Conservation (phyloP, 2,113 vertebrate genomes). For the Ciconia boyciana region DNA sequence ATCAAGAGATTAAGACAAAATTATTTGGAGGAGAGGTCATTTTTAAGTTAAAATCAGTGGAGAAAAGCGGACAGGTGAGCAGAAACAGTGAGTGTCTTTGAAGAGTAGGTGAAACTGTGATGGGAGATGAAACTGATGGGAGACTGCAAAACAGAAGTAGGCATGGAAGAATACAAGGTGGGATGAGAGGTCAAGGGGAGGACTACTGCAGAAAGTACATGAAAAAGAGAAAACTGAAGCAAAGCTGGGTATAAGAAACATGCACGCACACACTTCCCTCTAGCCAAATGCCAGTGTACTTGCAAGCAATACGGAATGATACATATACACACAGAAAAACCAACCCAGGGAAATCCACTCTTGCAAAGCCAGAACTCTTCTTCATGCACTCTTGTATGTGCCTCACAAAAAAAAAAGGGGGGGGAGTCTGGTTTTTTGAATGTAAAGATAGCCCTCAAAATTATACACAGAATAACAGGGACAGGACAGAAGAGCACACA, state of each 20-base stretch:
- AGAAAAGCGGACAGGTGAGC: not conserved
- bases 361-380: not conserved
- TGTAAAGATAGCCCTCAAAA: not conserved
- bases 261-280: not conserved
- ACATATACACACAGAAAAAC: not conserved
- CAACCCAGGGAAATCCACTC: not conserved
- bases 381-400: not conserved
- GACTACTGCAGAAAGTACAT: not conserved
- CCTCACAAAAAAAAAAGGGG: not conserved
- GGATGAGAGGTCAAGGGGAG: not conserved
- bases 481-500: not conserved
- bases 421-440: not conserved
- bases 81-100: not conserved
- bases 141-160: not conserved
- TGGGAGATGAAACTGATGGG: not conserved
- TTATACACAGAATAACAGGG: not conserved
- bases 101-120: not conserved
- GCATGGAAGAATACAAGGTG: not conserved
- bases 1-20: not conserved
- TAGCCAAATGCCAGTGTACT: not conserved
- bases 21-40: not conserved
- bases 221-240: not conserved
- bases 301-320: not conserved
- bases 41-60: not conserved
- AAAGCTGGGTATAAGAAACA: not conserved